These are phyloP conservation scores for Melanotaenia duboulayi DNA, from an alignment of 2,113 vertebrate genomes.

Conservation along the genomic window DNA sequence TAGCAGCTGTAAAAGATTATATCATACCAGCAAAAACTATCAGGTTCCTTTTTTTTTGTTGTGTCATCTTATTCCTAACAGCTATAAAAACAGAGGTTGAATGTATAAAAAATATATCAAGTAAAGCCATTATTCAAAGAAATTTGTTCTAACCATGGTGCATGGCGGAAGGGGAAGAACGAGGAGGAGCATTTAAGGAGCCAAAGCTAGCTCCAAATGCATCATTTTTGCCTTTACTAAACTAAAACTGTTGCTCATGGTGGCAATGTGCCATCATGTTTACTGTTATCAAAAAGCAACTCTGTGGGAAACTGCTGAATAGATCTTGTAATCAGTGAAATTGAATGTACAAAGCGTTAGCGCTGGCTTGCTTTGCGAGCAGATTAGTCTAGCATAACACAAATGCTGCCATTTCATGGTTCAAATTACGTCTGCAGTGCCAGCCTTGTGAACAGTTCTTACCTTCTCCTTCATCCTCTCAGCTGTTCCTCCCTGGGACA, in stretches of 20 bases:
- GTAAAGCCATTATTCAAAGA: not conserved
- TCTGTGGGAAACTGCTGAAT: conserved; percentile 15
- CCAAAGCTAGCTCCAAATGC: not conserved
- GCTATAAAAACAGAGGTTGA: not conserved
- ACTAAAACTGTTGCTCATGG: not conserved
- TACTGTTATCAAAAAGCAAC: conserved; percentile 15
- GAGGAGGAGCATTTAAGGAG: not conserved
- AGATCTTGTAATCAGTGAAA: conserved; percentile 3
- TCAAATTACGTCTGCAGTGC: not conserved
- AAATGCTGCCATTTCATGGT: not conserved
- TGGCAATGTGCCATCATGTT: conserved; percentile 1
- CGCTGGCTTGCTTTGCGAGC: not conserved
- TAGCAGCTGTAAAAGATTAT: not conserved
- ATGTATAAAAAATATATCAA: too few relatives aligned
- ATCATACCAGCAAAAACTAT: not conserved
- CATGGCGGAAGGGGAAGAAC: too few relatives aligned
- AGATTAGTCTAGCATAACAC: not conserved
- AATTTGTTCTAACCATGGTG: not conserved
- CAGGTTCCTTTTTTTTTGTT: not conserved
- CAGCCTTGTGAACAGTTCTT: conserved; percentile 39
- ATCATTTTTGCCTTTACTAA: not conserved
- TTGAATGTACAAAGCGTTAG: conserved; percentile 11
- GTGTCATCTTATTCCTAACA: conserved; percentile 1
- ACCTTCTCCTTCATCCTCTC: conserved; percentile 99
- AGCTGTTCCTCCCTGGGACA: conserved; percentile 94